Evolutionary conservation across 2,888 invertebrate genomes (phyloP), one percentile per base, ranked within the genome.

Genomic region (Scaptomyza caliginosa): DNA sequence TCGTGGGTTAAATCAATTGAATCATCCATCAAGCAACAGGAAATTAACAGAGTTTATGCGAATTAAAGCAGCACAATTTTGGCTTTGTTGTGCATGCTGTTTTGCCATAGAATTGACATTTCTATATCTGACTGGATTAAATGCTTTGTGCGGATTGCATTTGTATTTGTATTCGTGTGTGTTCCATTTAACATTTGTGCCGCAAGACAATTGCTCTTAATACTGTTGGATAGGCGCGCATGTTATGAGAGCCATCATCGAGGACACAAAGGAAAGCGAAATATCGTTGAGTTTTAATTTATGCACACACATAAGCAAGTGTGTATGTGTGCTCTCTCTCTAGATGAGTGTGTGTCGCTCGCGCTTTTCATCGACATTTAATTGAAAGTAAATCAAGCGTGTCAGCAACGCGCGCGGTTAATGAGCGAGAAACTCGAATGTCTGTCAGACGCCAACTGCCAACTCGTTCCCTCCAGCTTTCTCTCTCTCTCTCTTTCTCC

Each of bases 371-470:
- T 74, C 76, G 78, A 71, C 80, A 86, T 83, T 83, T 87, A 87
- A 87, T 87, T 87, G 86, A 87, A 87, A 87, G 81, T 85, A 86
- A 87, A 79, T 86, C 87, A 85, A 74, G 87, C 86, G 83, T 85
- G 83, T 74, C 81, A 80, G 80, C 81, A 80, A 83, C 73, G 77
- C 71, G 74, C 85, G 76, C 75, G 86, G 85, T 86, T 87, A 87
- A 87, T 87, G 86, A 87, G 85, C 79, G 83, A 81, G 86, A 86
- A 87, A 86, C 84, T 86, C 74, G 76, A 80, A 70, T 83, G 83
- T 69, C 83, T 78, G 83, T 63, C 78, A 69, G 74, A 68, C 62
- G 54, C 68, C 56, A 43, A 28, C 45, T 28, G 28, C 2, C 42
- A n/a, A n/a, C n/a, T n/a, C n/a, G n/a, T 40, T 19, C 46, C 17